Conservation (phyloP, 2,113 vertebrate genomes). For the Solea senegalensis region DNA sequence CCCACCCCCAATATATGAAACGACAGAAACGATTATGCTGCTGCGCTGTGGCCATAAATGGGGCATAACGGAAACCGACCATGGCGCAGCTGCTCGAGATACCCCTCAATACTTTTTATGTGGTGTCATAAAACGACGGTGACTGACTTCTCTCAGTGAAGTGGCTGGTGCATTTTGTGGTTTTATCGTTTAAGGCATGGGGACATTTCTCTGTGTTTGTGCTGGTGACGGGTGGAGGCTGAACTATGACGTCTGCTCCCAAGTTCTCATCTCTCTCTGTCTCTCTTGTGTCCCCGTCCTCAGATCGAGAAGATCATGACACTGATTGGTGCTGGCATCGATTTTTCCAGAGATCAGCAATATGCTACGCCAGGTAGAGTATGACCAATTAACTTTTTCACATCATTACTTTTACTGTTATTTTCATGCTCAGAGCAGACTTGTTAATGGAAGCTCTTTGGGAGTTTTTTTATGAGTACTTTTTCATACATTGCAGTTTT, state of each 20-base stretch:
- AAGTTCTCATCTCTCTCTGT: conserved; percentile 33
- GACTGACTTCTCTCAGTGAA: not conserved
- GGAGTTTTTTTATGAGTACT: not conserved
- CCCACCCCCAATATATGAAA: not conserved
- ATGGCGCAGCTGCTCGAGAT: conserved; percentile 4
- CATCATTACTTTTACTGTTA: not conserved
- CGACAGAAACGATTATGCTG: conserved; percentile 4
- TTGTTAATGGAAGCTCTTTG: not conserved
- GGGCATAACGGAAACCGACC: conserved; percentile 21
- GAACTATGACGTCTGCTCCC: not conserved
- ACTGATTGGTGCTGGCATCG: conserved; percentile 96
- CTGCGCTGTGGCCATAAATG: conserved; percentile 11
- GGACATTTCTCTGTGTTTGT: conserved; percentile 26
- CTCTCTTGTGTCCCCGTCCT: conserved; percentile 55
- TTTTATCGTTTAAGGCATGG: conserved; percentile 22
- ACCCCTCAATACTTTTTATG: conserved; percentile 14
- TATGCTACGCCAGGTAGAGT: conserved; percentile 88
- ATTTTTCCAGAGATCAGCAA: conserved; percentile 95
- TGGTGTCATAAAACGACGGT: conserved; percentile 18
- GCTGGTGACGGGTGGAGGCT: conserved; percentile 49
- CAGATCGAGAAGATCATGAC: conserved; percentile 99
- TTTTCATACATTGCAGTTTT: not conserved
- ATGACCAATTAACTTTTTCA: not conserved
- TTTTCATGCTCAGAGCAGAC: not conserved
- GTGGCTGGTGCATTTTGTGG: conserved; percentile 15